These are phyloP conservation scores for Orthochromis indermauri DNA, from an alignment of 2,113 vertebrate species.

Conservation along the genomic window DNA sequence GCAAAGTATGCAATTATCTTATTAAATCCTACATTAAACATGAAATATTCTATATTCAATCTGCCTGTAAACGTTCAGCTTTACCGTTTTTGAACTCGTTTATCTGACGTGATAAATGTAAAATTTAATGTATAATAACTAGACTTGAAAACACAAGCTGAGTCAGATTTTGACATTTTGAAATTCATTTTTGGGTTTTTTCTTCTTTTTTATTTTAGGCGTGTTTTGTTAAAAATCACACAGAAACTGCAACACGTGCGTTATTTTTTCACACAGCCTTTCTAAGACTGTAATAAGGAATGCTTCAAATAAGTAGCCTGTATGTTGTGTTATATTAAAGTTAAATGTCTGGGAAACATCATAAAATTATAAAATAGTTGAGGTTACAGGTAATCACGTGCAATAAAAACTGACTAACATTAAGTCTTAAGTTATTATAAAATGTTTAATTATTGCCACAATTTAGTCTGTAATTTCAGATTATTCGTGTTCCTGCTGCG, in stretches of 20 bases:
- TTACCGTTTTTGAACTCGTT: fast-evolving
- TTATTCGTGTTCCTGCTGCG: background rate
- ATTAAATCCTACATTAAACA: background rate
- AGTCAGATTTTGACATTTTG: background rate
- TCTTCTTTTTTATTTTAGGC: background rate
- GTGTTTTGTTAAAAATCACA: background rate
- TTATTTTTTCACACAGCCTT: background rate
- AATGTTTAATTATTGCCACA: background rate
- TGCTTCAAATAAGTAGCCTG: background rate
- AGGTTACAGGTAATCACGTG: background rate
- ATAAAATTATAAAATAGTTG: background rate
- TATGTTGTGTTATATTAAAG: background rate
- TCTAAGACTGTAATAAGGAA: background rate
- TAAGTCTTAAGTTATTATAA: background rate
- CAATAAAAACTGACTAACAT: background rate
- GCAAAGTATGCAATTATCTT: fast-evolving
- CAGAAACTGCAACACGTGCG: background rate
- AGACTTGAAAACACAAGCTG: background rate
- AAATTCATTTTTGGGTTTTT: background rate
- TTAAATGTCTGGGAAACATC: background rate
- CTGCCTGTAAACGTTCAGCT: background rate
- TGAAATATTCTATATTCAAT: background rate
- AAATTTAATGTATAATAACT: fast-evolving
- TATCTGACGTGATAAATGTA: background rate
- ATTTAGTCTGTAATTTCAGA: background rate